phyloP scores from a whole-genome alignment of 2,797 vertebrate genomes.

The Triplophysa yarkandensis region DNA sequence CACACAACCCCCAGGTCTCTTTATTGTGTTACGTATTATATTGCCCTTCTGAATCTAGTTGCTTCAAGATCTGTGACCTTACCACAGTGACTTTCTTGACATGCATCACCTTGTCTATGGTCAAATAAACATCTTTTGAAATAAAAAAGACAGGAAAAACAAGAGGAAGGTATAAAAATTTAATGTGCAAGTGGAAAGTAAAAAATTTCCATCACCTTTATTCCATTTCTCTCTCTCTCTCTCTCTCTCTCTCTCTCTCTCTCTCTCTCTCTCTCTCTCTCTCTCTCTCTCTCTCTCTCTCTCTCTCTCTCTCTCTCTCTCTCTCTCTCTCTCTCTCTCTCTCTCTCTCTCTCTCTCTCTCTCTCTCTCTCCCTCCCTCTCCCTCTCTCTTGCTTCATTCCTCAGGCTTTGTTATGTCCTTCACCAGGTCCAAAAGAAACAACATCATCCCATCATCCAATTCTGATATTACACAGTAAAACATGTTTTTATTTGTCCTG shows the following conservation, averaged over 20 bases:
- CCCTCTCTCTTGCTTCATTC: neutral
- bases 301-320: neutral
- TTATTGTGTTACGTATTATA: conserved; percentile 29
- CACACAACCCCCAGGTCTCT: conserved; percentile 1
- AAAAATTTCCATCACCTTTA: conserved; percentile 34
- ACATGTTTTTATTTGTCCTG: neutral
- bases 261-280: neutral
- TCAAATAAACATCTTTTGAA: neutral
- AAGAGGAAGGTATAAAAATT: neutral
- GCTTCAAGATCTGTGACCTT: neutral
- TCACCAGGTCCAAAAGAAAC: neutral
- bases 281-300: neutral
- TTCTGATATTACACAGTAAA: neutral
- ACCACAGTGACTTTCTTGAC: neutral
- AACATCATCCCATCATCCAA: neutral
- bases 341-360: too few relatives aligned
- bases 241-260: neutral
- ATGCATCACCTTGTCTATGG: neutral
- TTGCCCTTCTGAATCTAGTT: neutral
- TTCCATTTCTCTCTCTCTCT: neutral
- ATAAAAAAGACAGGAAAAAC: neutral
- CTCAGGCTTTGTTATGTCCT: neutral
- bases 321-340: conserved; percentile 1
- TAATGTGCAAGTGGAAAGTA: conserved; percentile 22
- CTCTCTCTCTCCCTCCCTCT: neutral